Evolutionary conservation across 2,113 vertebrate genomes (phyloP).

Genomic region (Platysteira castanea): DNA sequence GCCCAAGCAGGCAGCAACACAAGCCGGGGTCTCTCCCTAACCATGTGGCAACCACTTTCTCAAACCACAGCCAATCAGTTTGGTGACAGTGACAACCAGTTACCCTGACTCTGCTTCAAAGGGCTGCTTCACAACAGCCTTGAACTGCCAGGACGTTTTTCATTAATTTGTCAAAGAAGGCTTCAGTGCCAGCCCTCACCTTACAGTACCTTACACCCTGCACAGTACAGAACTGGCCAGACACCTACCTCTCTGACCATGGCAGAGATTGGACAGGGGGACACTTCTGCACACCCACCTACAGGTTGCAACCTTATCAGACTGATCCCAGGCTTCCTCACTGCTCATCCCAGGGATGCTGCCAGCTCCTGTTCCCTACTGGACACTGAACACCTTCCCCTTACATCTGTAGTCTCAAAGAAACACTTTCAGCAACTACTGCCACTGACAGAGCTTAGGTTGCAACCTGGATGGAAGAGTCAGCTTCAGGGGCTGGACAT

Average conservation of each 20-base stretch:
- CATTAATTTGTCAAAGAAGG: background rate
- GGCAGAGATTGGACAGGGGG: background rate
- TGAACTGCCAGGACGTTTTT: background rate
- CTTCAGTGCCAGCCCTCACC: background rate
- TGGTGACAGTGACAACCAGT: background rate
- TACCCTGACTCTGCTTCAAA: background rate
- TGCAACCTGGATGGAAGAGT: background rate
- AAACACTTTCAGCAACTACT: background rate
- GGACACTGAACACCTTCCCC: background rate
- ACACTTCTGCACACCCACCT: background rate
- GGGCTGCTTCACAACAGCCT: background rate
- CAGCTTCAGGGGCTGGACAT: rapidly evolving
- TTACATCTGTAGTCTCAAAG: background rate
- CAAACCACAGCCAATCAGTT: background rate
- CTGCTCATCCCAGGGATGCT: background rate
- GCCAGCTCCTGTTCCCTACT: background rate
- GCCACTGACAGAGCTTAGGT: background rate
- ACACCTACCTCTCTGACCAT: background rate
- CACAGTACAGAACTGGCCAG: background rate
- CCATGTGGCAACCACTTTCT: background rate
- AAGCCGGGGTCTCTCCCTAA: background rate
- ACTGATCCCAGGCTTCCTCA: background rate
- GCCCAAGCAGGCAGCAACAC: background rate
- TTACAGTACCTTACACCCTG: background rate
- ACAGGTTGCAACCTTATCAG: background rate